Percentiles rank a stretch among this genome's conserved stretches.
These are phyloP conservation scores for Ormyrus pomaceus DNA, from an alignment of 2,888 invertebrate species.

Conservation along the genomic window DNA sequence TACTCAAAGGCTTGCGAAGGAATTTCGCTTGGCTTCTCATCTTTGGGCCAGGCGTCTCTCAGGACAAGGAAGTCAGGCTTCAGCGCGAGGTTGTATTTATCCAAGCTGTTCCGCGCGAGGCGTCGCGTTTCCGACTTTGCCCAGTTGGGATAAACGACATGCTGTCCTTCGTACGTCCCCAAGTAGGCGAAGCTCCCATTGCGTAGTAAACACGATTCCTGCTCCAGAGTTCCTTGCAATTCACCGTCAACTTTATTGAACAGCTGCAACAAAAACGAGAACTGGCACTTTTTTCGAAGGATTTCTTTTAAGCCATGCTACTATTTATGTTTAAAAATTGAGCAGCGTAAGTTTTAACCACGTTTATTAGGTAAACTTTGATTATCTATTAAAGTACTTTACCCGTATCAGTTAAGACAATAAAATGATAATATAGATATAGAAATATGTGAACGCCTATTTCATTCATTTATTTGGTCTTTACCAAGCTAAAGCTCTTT, in stretches of 20 bases:
- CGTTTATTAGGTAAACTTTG: too few relatives aligned
- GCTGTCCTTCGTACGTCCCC: conserved; percentile 52
- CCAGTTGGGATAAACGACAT: conserved; percentile 63
- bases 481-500: too few relatives aligned
- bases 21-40: conserved; percentile 45
- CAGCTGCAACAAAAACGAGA: conserved; percentile 27
- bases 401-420: too few relatives aligned
- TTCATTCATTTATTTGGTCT: too few relatives aligned
- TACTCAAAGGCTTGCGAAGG: conserved; percentile 58
- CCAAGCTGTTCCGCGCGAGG: conserved; percentile 42
- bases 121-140: conserved; percentile 39
- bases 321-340: too few relatives aligned
- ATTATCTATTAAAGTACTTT: too few relatives aligned
- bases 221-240: conserved; percentile 9
- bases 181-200: conserved; percentile 47
- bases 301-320: too few relatives aligned
- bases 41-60: conserved; percentile 62
- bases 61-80: conserved; percentile 52
- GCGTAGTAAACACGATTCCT: conserved; percentile 45
- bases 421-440: too few relatives aligned
- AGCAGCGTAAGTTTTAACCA: too few relatives aligned
- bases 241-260: conserved; percentile 20
- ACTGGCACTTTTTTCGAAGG: too few relatives aligned
- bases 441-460: too few relatives aligned
- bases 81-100: conserved; percentile 55